Evolutionary conservation across 2,113 vertebrate genomes (phyloP).

Genomic region (Psephotus haematonotus): DNA sequence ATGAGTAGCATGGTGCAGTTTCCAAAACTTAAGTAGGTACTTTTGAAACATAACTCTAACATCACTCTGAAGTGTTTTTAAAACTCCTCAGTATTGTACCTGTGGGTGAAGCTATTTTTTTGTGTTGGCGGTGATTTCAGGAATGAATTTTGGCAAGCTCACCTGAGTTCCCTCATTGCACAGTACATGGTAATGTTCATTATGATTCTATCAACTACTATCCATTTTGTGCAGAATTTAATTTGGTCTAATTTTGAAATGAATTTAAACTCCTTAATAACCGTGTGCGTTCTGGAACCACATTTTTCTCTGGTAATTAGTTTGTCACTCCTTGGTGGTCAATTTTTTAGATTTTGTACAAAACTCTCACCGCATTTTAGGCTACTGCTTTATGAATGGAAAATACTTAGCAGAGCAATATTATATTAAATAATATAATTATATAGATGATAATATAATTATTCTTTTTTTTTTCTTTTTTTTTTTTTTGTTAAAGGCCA

Average conservation of each 20-base stretch:
- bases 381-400: background rate
- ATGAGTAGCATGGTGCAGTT: background rate
- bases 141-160: constrained; percentile 48
- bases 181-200: constrained; percentile 29
- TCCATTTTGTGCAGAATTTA: constrained; percentile 24
- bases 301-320: constrained; percentile 22
- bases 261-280: constrained; percentile 22
- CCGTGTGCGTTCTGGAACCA: background rate
- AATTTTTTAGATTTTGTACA: background rate
- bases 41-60: constrained; percentile 30
- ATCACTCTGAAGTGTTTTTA: constrained; percentile 42
- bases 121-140: background rate
- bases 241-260: constrained; percentile 54
- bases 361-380: background rate
- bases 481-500: background rate
- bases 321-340: background rate
- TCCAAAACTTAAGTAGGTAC: constrained; percentile 21
- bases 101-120: constrained; percentile 23
- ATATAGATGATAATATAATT: too few species aligned
- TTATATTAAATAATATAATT: too few species aligned
- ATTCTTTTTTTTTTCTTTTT: background rate
- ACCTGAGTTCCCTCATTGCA: constrained; percentile 15
- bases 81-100: constrained; percentile 25
- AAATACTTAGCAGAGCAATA: background rate
- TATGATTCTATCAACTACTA: constrained; percentile 38